Evolutionary conservation across 2,888 invertebrate species (phyloP).

Genomic region (Tillus elongatus): DNA sequence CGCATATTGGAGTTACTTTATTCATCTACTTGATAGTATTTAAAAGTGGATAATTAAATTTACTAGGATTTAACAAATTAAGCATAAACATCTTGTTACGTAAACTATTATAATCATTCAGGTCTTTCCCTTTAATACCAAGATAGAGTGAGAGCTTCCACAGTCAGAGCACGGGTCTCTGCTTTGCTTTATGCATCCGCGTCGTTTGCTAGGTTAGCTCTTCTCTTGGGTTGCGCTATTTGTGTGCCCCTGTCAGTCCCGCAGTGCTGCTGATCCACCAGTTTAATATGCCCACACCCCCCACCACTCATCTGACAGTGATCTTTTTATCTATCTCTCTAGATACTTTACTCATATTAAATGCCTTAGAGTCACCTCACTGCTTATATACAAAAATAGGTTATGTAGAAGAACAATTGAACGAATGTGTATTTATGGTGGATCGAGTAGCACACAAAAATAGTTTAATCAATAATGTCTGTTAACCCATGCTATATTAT

Average conservation of each 20-base stretch:
- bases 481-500: conserved; percentile 38
- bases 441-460: no score
- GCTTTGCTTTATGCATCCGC: conserved; percentile 40
- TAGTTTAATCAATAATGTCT: no score
- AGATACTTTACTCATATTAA: no score
- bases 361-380: no score
- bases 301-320: no score
- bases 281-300: neutral
- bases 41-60: conserved; percentile 23
- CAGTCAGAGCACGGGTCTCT: conserved; percentile 42
- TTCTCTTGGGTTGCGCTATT: conserved; percentile 40
- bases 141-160: conserved; percentile 43
- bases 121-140: conserved; percentile 42
- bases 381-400: no score
- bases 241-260: conserved; percentile 32
- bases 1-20: conserved; percentile 34
- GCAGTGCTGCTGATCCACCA: no score
- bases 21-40: conserved; percentile 32
- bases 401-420: no score
- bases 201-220: conserved; percentile 40
- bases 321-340: no score
- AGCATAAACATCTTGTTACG: conserved; percentile 34
- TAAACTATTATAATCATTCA: conserved; percentile 22
- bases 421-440: no score
- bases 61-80: conserved; percentile 35